Evolutionary conservation across 2,888 invertebrate genomes (phyloP).

Genomic region (Macropis europaea): DNA sequence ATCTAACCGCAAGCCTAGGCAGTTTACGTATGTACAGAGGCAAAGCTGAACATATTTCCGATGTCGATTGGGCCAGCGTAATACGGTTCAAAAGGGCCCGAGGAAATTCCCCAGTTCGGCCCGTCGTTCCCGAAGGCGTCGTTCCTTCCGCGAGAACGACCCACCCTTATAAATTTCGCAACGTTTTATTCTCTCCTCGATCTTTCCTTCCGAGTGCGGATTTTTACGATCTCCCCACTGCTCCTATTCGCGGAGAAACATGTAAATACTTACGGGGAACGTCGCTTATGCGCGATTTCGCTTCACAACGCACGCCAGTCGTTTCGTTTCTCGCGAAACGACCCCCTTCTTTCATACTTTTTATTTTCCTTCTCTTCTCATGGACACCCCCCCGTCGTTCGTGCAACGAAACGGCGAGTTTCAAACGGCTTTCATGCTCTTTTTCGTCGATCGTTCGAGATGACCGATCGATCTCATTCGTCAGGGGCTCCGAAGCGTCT

Average conservation of each 20-base stretch:
- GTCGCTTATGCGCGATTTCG: constrained; percentile 54
- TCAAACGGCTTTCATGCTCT: too few relatives aligned
- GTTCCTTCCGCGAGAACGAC: constrained; percentile 22
- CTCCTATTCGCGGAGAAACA: constrained; percentile 31
- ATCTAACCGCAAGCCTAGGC: too few relatives aligned
- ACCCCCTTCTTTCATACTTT: too few relatives aligned
- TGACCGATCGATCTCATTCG: too few relatives aligned
- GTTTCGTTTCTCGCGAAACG: constrained; percentile 35
- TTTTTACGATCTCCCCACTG: constrained; percentile 46
- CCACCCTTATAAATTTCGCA: constrained; percentile 57
- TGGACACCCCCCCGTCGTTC: too few relatives aligned
- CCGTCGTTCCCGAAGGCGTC: constrained; percentile 32
- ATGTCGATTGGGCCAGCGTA: background rate
- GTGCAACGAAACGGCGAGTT: too few relatives aligned
- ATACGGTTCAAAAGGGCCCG: constrained; percentile 12
- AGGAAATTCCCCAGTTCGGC: constrained; percentile 1
- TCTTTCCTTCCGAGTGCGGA: constrained; percentile 43
- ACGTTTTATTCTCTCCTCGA: constrained; percentile 51
- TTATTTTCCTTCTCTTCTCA: too few relatives aligned
- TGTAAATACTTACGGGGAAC: constrained; percentile 60
- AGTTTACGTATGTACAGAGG: too few relatives aligned
- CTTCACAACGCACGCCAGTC: constrained; percentile 57
- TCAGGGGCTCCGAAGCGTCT: too few relatives aligned
- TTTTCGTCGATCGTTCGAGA: too few relatives aligned
- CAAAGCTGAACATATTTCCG: constrained; percentile 2